These are phyloP conservation scores for Magallana ariakensis DNA, from an alignment of 1,140 invertebrate genomes.

Conservation along the genomic window DNA sequence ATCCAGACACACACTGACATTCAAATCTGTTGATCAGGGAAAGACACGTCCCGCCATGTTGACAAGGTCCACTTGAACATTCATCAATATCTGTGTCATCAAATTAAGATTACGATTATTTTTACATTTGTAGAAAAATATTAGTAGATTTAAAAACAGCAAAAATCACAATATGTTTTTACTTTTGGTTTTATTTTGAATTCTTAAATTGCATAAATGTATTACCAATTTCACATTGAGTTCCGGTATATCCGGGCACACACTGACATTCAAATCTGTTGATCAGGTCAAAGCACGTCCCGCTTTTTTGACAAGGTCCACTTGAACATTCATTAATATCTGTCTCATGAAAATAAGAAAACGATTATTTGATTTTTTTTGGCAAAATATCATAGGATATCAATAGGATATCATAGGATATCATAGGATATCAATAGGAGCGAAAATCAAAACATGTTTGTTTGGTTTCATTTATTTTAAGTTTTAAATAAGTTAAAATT, in stretches of 20 bases:
- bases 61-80: slow-evolving; percentile 36
- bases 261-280: too few species aligned
- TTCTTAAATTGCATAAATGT: too few species aligned
- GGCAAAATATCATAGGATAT: too few species aligned
- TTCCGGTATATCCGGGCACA: slow-evolving; percentile 18
- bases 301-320: slow-evolving; percentile 33
- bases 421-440: too few species aligned
- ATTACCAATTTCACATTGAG: slow-evolving; percentile 29
- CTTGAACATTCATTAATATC: slow-evolving; percentile 47
- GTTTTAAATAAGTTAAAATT: neutral
- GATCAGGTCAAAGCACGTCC: too few species aligned
- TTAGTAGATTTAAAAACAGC: neutral
- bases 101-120: neutral
- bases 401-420: too few species aligned
- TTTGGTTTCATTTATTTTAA: neutral
- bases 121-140: too few species aligned
- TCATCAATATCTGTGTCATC: slow-evolving; percentile 42
- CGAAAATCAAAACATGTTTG: neutral
- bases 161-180: too few species aligned
- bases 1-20: slow-evolving; percentile 32
- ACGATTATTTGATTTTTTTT: too few species aligned
- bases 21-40: slow-evolving; percentile 16
- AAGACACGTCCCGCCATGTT: slow-evolving; percentile 15
- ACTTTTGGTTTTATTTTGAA: too few species aligned
- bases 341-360: neutral